Conservation (phyloP, 1,140 invertebrate species). For the Ostrea denselamellosa region DNA sequence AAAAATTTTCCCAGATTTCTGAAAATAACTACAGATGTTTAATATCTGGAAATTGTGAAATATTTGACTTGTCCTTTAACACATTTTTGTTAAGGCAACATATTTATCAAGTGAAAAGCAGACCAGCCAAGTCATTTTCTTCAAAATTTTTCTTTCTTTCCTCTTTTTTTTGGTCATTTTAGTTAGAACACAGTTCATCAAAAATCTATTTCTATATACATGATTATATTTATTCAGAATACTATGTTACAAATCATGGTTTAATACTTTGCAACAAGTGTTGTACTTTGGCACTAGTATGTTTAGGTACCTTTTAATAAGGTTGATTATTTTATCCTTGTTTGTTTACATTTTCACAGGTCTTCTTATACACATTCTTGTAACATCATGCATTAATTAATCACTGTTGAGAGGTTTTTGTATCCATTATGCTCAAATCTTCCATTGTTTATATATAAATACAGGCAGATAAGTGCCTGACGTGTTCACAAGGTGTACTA, state of each 20-base stretch:
- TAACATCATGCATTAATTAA: neutral
- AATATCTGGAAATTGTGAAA: neutral
- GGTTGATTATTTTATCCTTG: conserved; percentile 22
- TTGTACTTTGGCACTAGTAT: conserved; percentile 29
- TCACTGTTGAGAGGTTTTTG: conserved; percentile 27
- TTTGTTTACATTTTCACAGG: neutral
- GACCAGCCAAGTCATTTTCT: neutral
- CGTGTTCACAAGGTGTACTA: conserved; percentile 24
- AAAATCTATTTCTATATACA: conserved; percentile 13
- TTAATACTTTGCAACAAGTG: neutral
- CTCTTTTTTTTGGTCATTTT: neutral
- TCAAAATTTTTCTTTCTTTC: neutral
- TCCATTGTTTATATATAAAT: conserved; percentile 24
- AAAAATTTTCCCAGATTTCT: no score
- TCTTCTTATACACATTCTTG: conserved; percentile 26
- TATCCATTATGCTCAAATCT: conserved; percentile 36
- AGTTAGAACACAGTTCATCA: neutral
- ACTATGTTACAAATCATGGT: neutral
- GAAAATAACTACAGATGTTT: no score
- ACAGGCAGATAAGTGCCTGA: neutral
- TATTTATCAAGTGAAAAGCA: neutral
- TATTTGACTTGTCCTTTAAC: neutral
- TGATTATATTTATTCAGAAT: neutral
- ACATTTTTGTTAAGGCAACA: neutral
- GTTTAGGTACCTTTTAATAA: neutral